Evolutionary conservation across 2,888 invertebrate genomes (phyloP).

Genomic region (Perizoma affinitatum): DNA sequence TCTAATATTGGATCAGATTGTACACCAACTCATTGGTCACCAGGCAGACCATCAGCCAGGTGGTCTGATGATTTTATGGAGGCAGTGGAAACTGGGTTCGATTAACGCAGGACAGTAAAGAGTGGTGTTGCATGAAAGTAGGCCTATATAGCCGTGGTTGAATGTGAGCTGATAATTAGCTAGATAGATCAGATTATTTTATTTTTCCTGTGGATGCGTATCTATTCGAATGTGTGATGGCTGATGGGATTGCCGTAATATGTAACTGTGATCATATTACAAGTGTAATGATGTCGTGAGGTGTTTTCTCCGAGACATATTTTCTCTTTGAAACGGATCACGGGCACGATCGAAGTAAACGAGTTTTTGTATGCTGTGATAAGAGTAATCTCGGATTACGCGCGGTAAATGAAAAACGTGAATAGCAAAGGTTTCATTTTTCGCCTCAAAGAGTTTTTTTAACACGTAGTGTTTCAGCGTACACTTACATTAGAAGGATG

Average conservation of each 20-base stretch:
- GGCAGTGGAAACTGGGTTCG: too few relatives aligned
- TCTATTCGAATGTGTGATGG: conserved; percentile 5
- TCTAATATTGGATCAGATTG: too few relatives aligned
- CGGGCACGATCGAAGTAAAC: not conserved
- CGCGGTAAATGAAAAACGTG: not conserved
- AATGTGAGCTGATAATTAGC: too few relatives aligned
- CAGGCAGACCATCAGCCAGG: too few relatives aligned
- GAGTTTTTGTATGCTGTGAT: conserved; percentile 5
- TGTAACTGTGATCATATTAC: conserved; percentile 12
- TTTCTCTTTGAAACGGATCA: conserved; percentile 13
- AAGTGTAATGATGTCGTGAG: conserved; percentile 14
- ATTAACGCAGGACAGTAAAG: too few relatives aligned
- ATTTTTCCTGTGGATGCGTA: not conserved
- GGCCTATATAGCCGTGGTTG: too few relatives aligned
- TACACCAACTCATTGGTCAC: too few relatives aligned
- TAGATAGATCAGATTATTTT: not conserved
- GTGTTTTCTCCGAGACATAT: conserved; percentile 8
- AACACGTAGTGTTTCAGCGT: too few relatives aligned
- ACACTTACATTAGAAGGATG: too few relatives aligned
- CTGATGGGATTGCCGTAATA: conserved; percentile 20
- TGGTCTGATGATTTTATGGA: too few relatives aligned
- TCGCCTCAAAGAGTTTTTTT: too few relatives aligned
- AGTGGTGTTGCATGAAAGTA: too few relatives aligned
- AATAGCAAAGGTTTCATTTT: not conserved
- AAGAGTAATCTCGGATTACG: conserved; percentile 12